Conservation (phyloP, 2,113 vertebrate species). For the Pavo muticus region DNA sequence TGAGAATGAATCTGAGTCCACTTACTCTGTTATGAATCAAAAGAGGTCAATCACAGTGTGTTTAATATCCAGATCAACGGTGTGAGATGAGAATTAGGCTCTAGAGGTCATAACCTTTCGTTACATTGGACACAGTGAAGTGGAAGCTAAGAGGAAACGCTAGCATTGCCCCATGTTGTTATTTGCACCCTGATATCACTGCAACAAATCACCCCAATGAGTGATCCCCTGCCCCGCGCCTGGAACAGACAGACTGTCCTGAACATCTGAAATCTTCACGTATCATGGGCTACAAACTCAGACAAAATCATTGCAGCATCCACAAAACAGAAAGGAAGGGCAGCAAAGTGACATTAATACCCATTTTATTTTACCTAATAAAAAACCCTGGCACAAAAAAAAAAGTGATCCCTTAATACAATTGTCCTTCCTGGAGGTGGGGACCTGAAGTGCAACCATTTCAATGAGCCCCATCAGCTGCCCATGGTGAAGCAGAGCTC, state of each 20-base stretch:
- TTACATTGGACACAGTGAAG: not conserved
- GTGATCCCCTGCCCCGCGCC: accelerated
- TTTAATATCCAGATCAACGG: not conserved
- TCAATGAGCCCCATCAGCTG: not conserved
- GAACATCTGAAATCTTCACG: not conserved
- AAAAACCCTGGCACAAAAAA: not conserved
- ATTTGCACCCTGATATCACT: not conserved
- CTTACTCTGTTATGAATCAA: not conserved
- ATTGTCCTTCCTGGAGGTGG: constrained; percentile 20
- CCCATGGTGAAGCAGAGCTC: not conserved
- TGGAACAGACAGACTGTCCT: not conserved
- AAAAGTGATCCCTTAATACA: not conserved
- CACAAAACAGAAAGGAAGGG: not conserved
- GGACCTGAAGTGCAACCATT: not conserved
- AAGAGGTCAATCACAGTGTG: not conserved
- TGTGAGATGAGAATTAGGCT: not conserved
- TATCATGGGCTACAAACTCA: not conserved
- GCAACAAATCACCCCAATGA: not conserved
- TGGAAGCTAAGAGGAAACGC: not conserved
- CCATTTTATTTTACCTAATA: not conserved
- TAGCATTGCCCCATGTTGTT: not conserved
- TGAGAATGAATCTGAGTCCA: constrained; percentile 23
- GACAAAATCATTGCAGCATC: not conserved
- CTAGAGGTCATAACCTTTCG: not conserved
- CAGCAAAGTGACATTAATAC: not conserved